Evolutionary conservation across 2,113 vertebrate species (phyloP), one percentile per base, ranked within the genome.

Genomic region (Ctenomys sociabilis): DNA sequence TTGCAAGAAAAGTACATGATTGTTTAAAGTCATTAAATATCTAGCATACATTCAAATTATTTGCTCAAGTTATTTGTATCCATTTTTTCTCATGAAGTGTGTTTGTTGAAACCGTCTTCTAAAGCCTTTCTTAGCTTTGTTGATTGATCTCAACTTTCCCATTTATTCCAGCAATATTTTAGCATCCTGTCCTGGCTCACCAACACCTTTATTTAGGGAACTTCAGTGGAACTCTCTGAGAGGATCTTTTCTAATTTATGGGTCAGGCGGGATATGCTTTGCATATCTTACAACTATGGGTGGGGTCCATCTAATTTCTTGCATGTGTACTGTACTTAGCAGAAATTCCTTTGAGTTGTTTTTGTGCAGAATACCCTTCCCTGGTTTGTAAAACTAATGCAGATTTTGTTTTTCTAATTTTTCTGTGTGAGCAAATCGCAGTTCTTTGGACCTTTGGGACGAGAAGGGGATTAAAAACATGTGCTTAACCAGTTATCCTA

Each of bases 401-500:
- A 78, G 52, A 77, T 80, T 80, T 94, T 57, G 17, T 57, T 86
- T 77, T 80, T 45, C 43, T 92, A 49, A 6, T 72, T 73, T 92
- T 84, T 64, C 40, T 96, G 35, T 92, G 54, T 72, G 37, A 64
- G 35, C 43, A 78, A 96, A 95, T 84, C 63, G 73, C 37, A 40
- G 68, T 96, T 94, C 87, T 82, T 61, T 84, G 87, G 59, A 72
- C n/a, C 35, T 70, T 88, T 63, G 77, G 66, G 82, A 66, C 22
- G 40, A 32, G 72, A 85, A 26, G 28, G 43, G 66, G 72, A 90
- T 95, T 90, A 80, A 92, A 96, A 95, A 88, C 91, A 94, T 88
- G 90, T 95, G 92, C 77, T 91, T 91, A 63, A 43, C 40, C 21
- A 95, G 49, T 54, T 64, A 90, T 90, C 37, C 92, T 78, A 85